Evolutionary conservation across 2,797 vertebrate species (phyloP).

Genomic region (Morelia viridis): DNA sequence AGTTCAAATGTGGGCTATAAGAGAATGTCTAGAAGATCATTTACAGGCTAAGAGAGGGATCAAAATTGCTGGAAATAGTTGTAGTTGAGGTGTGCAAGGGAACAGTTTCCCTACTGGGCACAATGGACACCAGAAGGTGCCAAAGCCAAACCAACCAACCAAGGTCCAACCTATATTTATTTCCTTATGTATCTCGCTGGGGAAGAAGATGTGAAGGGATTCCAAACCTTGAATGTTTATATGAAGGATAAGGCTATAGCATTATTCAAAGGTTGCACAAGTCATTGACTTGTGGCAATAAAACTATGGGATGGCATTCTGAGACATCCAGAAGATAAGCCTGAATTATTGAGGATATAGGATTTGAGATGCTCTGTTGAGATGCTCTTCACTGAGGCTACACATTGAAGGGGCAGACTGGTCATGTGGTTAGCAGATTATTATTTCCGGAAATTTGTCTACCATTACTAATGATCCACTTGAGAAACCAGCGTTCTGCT

Average conservation of each 20-base stretch:
- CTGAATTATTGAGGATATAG: neutral
- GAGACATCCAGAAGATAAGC: too few relatives aligned
- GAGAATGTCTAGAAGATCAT: neutral
- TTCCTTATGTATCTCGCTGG: neutral
- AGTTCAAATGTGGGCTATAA: neutral
- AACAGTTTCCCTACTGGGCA: neutral
- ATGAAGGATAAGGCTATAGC: too few relatives aligned
- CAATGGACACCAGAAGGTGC: neutral
- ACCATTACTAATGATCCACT: neutral
- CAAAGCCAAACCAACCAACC: neutral
- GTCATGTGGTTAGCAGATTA: neutral
- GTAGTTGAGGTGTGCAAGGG: neutral
- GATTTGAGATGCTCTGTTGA: neutral
- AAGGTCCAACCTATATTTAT: neutral
- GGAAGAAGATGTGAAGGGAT: neutral
- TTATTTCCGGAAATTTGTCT: neutral
- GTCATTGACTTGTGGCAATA: too few relatives aligned
- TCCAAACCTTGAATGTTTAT: too few relatives aligned
- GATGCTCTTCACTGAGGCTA: neutral
- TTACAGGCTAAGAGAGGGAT: too few relatives aligned
- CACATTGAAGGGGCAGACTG: neutral
- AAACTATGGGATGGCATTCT: too few relatives aligned
- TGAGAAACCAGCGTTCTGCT: neutral
- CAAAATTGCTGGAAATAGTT: neutral
- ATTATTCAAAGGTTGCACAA: too few relatives aligned